Base-by-base conservation (phyloP, 1,140 invertebrate genomes). In the Diabrotica virgifera region DNA sequence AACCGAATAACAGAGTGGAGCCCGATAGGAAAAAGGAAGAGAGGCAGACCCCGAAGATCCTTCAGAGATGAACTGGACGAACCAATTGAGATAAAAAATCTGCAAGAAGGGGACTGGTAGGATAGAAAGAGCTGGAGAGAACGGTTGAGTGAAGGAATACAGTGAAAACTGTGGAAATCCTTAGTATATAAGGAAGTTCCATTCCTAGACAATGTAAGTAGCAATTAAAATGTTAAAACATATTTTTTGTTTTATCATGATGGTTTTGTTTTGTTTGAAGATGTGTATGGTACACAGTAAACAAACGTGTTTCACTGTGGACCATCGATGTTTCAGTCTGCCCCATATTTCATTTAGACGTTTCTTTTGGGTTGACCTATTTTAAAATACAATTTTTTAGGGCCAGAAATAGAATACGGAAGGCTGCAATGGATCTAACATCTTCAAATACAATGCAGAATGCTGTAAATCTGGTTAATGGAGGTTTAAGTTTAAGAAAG, bases 341-440 rank as follows among this genome's bases (percentile, higher is more conserved):
- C 6, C 7, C 11, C 14, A 53, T 53, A 14, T 53, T 53, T 53
- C 52, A 12, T 14, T 53, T 14, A 53, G 7, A 14, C n/a, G 6
- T 6, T 2, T 2, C 2, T 14, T 53, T 53, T 12, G 11, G 14
- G 7, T 9, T 53, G 12, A 12, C 14, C n/a, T n/a, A n/a, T n/a
- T n/a, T n/a, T n/a, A 46, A 46, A 46, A 12, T 14, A 12, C 12
- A 10, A 6, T 1, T 6, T n/a, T 14, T 12, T 6, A 53, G 7
- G 52, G 52, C n/a, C 6, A 12, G 0, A 53, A 53, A 53, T 53
- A 11, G 52, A 12, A 53, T 14, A 53, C 52, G 52, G 14, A 53
- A 53, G 52, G 6, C 52, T 53, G 52, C 52, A 12, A 53, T 53
- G 11, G 52, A 12, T 53, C 14, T 53, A 53, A 53, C 52, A n/a